These are phyloP conservation scores for Heliconius cydno DNA, from an alignment of 2,888 invertebrate species.

Conservation along the genomic window DNA sequence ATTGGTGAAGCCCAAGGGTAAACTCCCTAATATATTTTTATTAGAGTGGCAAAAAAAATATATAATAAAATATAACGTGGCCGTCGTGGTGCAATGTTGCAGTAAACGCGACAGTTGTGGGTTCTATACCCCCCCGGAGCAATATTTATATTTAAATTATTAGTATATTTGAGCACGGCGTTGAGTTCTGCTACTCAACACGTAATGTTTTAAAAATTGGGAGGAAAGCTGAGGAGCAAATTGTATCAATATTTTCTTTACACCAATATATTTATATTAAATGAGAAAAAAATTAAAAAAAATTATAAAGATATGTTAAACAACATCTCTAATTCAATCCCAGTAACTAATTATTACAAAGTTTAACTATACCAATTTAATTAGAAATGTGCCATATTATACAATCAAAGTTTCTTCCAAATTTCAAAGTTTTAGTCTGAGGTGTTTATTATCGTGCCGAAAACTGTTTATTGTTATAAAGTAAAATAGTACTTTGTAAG, in stretches of 20 bases:
- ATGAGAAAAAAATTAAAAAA: not conserved
- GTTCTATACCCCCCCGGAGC: no score
- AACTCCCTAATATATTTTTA: no score
- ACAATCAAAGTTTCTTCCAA: conserved; percentile 37
- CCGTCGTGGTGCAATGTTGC: no score
- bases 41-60: no score
- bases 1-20: no score
- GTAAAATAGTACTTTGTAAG: not conserved
- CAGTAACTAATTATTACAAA: conserved; percentile 23
- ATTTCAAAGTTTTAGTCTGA: conserved; percentile 19
- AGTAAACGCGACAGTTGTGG: no score
- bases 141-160: no score
- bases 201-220: not conserved
- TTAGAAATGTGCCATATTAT: conserved; percentile 42
- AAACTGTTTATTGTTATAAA: conserved; percentile 16
- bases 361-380: conserved; percentile 38
- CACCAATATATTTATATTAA: not conserved
- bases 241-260: not conserved
- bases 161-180: no score
- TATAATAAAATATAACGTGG: no score
- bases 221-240: no score
- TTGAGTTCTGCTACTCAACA: not conserved
- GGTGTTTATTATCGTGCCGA: conserved; percentile 8
- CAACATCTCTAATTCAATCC: not conserved
- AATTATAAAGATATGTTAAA: not conserved